Evolutionary conservation across 2,113 vertebrate species (phyloP), one percentile per base, ranked within the genome.

Genomic region (Amazona guildingii): DNA sequence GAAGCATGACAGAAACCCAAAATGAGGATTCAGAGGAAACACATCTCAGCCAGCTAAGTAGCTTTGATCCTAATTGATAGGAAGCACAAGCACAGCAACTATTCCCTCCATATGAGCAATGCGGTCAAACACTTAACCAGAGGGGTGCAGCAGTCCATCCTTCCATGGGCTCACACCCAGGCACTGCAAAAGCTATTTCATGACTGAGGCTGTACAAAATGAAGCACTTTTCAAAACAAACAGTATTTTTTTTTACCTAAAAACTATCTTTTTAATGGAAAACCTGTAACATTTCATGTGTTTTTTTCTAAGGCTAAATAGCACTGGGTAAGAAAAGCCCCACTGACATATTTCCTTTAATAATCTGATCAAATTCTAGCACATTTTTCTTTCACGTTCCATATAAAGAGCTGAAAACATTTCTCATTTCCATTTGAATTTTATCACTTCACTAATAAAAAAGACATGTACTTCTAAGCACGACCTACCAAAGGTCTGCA

Each of bases 21-120:
- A 94, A 92, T 51, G 86, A 93, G 74, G 88, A 88, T 94, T 84
- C 83, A 57, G 86, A 83, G 73, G 88, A 86, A 86, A 88, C 43
- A 19, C 20, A 72, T 86, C 94, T 92, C 93, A 82, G 68, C 68
- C 72, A 90, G 1, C 43, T 75, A 68, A 96, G 80, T 25, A 87
- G 76, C 83, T 94, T 88, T 96, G 93, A 92, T 95, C 77, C 96
- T 90, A 84, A 93, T 46, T 88, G 94, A 90, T 95, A 90, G 86
- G 73, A 75, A 74, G 76, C 64, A 86, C 51, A 72, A 68, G 5
- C 25, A 59, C 67, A 75, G 74, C 21, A 55, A 21, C 52, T 68
- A 63, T 37, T n/a, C 43, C 68, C 54, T 86, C 54, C 35, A 4
- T 24, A 9, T 0, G 5, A 78, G 80, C 54, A 39, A 21, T 9